These are phyloP conservation scores for Apoda limacodes DNA, from an alignment of 2,888 invertebrate genomes.

Conservation along the genomic window DNA sequence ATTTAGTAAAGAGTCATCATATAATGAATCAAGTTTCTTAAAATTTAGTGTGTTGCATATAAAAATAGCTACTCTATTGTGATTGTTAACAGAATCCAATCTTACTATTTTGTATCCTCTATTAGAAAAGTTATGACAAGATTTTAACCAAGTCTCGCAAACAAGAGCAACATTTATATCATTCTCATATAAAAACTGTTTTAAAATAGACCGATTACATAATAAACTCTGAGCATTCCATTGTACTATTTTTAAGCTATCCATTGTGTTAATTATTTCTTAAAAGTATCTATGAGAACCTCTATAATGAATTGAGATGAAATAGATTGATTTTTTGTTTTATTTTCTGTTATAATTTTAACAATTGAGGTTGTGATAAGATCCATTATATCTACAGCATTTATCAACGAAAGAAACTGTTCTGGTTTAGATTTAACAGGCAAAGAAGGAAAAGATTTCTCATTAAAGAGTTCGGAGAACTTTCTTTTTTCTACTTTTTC, in stretches of 20 bases:
- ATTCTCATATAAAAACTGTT: conserved; percentile 5
- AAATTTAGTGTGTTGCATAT: conserved; percentile 4
- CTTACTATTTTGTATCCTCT: conserved; percentile 2
- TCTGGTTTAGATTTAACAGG: too few relatives aligned
- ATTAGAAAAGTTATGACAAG: conserved; percentile 2
- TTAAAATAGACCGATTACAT: conserved; percentile 1
- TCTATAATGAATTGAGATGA: conserved; percentile 6
- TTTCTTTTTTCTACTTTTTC: too few relatives aligned
- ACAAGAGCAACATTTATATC: too few relatives aligned
- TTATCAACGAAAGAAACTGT: too few relatives aligned
- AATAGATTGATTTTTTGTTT: conserved; percentile 6
- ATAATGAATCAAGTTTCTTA: conserved; percentile 2
- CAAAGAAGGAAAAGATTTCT: too few relatives aligned
- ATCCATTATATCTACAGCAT: too few relatives aligned
- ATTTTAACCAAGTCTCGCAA: conserved; percentile 4
- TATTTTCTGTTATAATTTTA: conserved; percentile 5
- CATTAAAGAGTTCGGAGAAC: too few relatives aligned
- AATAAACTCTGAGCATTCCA: conserved; percentile 10
- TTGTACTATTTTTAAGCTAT: conserved; percentile 8
- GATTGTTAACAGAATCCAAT: too few relatives aligned
- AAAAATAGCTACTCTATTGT: conserved; percentile 8
- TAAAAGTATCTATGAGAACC: conserved; percentile 2
- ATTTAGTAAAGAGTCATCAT: conserved; percentile 6
- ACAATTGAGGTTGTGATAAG: too few relatives aligned
- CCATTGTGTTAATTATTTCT: conserved; percentile 5